phyloP scores from a whole-genome alignment of 2,888 invertebrate species.

The Eilema sororculum region DNA sequence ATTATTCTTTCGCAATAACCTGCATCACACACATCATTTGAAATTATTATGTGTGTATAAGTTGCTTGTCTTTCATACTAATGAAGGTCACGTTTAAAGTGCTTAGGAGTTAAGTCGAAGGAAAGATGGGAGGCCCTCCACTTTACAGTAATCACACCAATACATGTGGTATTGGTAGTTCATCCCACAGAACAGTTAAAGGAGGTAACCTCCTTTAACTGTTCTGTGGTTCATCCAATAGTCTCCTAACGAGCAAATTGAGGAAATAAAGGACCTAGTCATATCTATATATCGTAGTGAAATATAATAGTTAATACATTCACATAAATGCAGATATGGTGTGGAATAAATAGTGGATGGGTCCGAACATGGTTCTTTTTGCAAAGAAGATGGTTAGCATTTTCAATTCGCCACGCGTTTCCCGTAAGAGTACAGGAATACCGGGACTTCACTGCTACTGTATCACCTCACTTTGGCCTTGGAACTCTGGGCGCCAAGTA shows the following conservation, averaged over 20 bases:
- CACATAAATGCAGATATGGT: conserved; percentile 62
- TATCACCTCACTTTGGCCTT: conserved; percentile 59
- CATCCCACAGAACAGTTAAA: too few relatives aligned
- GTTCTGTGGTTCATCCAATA: too few relatives aligned
- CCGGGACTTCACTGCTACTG: conserved; percentile 54
- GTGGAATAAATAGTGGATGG: conserved; percentile 68
- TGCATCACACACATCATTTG: too few relatives aligned
- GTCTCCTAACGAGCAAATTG: not conserved
- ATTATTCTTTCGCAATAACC: too few relatives aligned
- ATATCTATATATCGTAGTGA: not conserved
- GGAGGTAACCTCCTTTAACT: too few relatives aligned
- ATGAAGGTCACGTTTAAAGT: too few relatives aligned
- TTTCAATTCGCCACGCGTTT: conserved; percentile 72
- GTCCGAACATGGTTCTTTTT: conserved; percentile 78
- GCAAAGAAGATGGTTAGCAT: conserved; percentile 73
- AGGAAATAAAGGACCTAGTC: not conserved
- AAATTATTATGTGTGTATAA: too few relatives aligned
- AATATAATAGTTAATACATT: not conserved
- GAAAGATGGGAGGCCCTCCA: too few relatives aligned
- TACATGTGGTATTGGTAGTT: too few relatives aligned
- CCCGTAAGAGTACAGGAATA: conserved; percentile 71
- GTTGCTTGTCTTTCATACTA: too few relatives aligned
- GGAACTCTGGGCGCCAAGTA: conserved; percentile 61
- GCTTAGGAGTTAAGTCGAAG: too few relatives aligned
- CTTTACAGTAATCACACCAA: too few relatives aligned